Evolutionary conservation across 2,888 invertebrate genomes (phyloP), one percentile per base, ranked within the genome.

Genomic region (Strigamia maritima): DNA sequence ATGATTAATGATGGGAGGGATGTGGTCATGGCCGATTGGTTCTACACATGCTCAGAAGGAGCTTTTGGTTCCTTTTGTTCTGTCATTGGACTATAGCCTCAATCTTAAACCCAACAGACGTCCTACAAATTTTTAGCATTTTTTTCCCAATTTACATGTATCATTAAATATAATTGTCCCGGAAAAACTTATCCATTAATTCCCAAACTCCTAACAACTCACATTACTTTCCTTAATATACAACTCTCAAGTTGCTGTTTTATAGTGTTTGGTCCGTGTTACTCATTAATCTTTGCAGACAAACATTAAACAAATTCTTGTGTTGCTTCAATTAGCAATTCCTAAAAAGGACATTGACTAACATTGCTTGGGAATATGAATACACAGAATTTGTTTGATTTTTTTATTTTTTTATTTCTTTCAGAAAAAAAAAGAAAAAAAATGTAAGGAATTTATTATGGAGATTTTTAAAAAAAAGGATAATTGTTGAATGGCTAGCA

Each of bases 1-100:
- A 75, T 75, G 75, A 75, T 75, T 75, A 75, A 75, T 75, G 75
- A 75, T 75, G 75, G 38, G 35, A 75, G 75, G 38, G 75, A 38
- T 35, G 35, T 75, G 75, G 75, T 75, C 75, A 75, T 38, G 75
- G 75, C 75, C 75, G 38, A 38, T 38, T 38, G 31, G 35, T 35
- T 75, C 75, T 75, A 38, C 75, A 75, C 75, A 75, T 75, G 75
- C 75, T 38, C 75, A 75, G 75, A 35, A 14, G 31, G 75, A 38
- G 75, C 31, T 38, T 65, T 75, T 75, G 60, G 60, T 19, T 65
- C 60, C 60, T 65, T 65, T 65, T 65, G 60, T 65, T 65, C 60
- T 65, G 60, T 65, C 60, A 65, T 65, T 65, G 60, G 60, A 65
- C 24, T 65, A 12, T 22, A 65, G 60, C 60, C 60, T 65, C 60